Conservation (phyloP, 92 coral and sea anemone species). For the Porites divaricata region DNA sequence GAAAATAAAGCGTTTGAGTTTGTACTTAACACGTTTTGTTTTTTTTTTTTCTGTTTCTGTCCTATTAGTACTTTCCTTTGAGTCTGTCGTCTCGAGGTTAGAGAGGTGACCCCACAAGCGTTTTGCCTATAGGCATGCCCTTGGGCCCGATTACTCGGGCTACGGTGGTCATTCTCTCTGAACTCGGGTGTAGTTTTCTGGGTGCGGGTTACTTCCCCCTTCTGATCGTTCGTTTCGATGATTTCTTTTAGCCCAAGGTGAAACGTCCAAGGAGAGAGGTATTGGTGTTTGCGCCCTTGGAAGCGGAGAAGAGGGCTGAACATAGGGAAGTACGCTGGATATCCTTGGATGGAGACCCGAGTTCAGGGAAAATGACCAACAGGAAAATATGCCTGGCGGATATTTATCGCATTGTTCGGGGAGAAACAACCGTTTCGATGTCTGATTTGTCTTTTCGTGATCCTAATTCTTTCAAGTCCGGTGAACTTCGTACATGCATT, state of each 20-base stretch:
- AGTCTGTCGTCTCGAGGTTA: neutral
- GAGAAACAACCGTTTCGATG: neutral
- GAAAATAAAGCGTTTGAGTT: neutral
- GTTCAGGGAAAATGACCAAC: conserved; percentile 6
- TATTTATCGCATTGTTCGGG: neutral
- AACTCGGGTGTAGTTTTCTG: conserved; percentile 8
- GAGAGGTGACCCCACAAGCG: conserved; percentile 23
- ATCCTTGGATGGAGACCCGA: conserved; percentile 8
- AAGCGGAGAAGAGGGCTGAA: neutral
- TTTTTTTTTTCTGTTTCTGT: neutral
- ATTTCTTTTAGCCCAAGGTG: conserved; percentile 9
- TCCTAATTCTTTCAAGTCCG: neutral
- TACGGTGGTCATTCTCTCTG: conserved; percentile 8
- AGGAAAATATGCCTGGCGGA: neutral
- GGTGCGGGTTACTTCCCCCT: neutral
- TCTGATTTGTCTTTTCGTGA: conserved; percentile 3
- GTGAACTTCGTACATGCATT: conserved; percentile 3
- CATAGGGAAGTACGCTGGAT: conserved; percentile 6
- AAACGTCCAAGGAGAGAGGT: conserved; percentile 5
- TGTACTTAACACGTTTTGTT: neutral
- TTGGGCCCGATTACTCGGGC: conserved; percentile 1
- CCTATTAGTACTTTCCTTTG: too few relatives aligned
- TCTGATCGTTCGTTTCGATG: neutral
- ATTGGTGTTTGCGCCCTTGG: conserved; percentile 11
- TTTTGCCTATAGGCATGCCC: conserved; percentile 33